These are phyloP conservation scores for Setophaga petechia DNA, from an alignment of 2,113 vertebrate genomes.

Conservation along the genomic window DNA sequence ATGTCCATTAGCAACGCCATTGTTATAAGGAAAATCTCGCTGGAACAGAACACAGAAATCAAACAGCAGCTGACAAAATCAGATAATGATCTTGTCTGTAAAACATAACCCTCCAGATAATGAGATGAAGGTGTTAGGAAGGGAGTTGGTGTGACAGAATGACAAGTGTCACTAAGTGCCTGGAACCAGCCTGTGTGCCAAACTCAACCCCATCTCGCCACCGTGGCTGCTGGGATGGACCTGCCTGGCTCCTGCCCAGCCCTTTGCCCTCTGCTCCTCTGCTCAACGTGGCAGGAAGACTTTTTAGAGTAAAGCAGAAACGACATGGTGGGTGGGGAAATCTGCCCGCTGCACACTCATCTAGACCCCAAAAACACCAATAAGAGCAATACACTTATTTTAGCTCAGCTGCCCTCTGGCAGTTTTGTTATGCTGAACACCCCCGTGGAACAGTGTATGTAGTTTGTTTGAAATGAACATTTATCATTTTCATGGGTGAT, in stretches of 20 bases:
- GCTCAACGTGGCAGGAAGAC: rapidly evolving
- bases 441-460: neutral
- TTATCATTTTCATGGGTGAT: slow-evolving; percentile 29
- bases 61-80: neutral
- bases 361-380: neutral
- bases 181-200: neutral
- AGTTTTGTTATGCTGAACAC: neutral
- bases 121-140: neutral
- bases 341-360: neutral
- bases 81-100: neutral
- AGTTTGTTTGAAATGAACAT: neutral
- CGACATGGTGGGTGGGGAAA: neutral
- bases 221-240: rapidly evolving
- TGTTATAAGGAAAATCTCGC: neutral
- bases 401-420: neutral
- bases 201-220: neutral
- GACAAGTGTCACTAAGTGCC: neutral
- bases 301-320: neutral
- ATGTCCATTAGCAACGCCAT: neutral
- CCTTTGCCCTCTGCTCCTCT: neutral
- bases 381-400: neutral
- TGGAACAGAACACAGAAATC: neutral
- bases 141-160: neutral
- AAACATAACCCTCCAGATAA: neutral
- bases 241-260: neutral